These are phyloP conservation scores for Blastobasis lacticolella DNA, from an alignment of 2,888 invertebrate species.

Conservation along the genomic window DNA sequence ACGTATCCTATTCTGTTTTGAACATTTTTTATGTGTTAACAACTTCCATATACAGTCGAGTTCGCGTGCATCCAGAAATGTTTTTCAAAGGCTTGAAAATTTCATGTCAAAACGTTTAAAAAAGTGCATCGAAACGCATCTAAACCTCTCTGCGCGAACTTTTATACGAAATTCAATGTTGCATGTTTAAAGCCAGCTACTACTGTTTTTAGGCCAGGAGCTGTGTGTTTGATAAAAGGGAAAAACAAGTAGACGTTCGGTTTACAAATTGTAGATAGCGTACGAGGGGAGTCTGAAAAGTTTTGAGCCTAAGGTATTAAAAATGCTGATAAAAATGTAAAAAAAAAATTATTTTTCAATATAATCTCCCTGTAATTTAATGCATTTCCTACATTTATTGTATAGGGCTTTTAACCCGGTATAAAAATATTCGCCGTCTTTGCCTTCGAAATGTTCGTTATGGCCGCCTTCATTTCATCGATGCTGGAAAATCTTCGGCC, in stretches of 20 bases:
- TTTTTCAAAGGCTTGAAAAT: constrained; percentile 36
- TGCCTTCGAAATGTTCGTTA: constrained; percentile 3
- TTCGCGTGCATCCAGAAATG: not conserved
- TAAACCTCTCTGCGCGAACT: constrained; percentile 32
- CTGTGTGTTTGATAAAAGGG: not conserved
- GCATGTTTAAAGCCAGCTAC: constrained; percentile 33
- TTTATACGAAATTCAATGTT: constrained; percentile 48
- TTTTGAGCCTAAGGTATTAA: too few species aligned
- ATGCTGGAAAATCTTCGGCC: constrained; percentile 4
- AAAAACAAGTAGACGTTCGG: too few species aligned
- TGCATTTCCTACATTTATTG: too few species aligned
- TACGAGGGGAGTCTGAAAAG: not conserved
- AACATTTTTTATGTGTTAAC: constrained; percentile 21
- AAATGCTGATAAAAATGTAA: too few species aligned
- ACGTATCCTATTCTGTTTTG: too few species aligned
- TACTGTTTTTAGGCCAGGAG: constrained; percentile 24
- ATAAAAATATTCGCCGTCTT: too few species aligned
- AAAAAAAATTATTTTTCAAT: too few species aligned
- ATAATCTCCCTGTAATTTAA: too few species aligned
- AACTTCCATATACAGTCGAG: constrained; percentile 14
- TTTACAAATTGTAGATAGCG: too few species aligned
- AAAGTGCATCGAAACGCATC: constrained; percentile 36
- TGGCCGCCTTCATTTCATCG: constrained; percentile 3
- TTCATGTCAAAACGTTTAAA: constrained; percentile 42
- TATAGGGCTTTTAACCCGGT: too few species aligned